Conservation (phyloP, 2,797 vertebrate genomes). For the Cetoscarus ocellatus region DNA sequence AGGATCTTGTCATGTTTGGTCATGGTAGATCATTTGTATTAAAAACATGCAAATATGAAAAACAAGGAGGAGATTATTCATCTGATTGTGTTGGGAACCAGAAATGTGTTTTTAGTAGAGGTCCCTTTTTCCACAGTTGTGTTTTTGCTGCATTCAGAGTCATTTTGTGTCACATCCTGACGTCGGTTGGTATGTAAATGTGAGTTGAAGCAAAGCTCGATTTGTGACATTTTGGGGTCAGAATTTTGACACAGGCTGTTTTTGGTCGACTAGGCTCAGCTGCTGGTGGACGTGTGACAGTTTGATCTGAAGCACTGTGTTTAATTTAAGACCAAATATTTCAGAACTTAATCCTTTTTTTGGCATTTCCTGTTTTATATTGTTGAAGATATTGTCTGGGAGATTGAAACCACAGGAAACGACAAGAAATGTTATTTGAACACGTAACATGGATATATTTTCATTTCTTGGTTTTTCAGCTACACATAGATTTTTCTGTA, state of each 20-base stretch:
- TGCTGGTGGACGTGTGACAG: background rate
- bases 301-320: background rate
- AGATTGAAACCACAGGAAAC: background rate
- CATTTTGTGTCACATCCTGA: background rate
- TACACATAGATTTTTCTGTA: too few relatives aligned
- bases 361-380: background rate
- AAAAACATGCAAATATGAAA: too few relatives aligned
- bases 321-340: background rate
- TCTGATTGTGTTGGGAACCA: too few relatives aligned
- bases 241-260: background rate
- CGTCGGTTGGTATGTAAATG: background rate
- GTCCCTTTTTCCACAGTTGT: too few relatives aligned
- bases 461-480: too few relatives aligned
- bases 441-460: too few relatives aligned
- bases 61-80: too few relatives aligned
- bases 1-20: too few relatives aligned
- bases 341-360: background rate
- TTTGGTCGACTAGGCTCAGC: background rate
- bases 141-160: background rate
- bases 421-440: too few relatives aligned
- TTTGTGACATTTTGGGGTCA: background rate
- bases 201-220: background rate
- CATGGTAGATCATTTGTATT: too few relatives aligned
- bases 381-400: background rate
- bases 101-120: too few relatives aligned